Conservation (phyloP, 2,113 vertebrate genomes). For the Ellobius talpinus region DNA sequence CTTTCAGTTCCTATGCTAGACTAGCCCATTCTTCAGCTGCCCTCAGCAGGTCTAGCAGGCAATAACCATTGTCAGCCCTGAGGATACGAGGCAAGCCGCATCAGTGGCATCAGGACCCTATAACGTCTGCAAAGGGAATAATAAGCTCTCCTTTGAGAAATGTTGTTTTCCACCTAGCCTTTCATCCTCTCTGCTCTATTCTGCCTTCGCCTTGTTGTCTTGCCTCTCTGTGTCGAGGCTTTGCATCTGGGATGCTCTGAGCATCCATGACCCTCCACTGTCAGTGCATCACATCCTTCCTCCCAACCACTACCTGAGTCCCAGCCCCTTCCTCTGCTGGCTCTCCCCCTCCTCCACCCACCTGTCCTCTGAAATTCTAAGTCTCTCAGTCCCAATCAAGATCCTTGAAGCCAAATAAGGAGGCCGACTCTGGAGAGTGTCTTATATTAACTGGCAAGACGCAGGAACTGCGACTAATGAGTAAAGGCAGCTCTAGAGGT, state of each 20-base stretch:
- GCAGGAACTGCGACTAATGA: slow-evolving; percentile 65
- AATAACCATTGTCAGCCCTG: slow-evolving; percentile 42
- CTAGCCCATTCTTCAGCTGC: neutral
- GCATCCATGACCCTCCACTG: neutral
- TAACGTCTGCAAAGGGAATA: slow-evolving; percentile 49
- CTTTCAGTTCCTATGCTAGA: slow-evolving; percentile 18
- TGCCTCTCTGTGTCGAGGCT: neutral
- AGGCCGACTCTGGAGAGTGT: slow-evolving; percentile 64
- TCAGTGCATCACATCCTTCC: neutral
- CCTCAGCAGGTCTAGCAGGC: slow-evolving; percentile 10
- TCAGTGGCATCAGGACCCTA: neutral
- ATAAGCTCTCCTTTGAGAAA: slow-evolving; percentile 55
- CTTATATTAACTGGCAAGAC: slow-evolving; percentile 68
- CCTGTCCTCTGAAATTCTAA: slow-evolving; percentile 1
- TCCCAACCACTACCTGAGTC: neutral
- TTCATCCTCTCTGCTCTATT: neutral
- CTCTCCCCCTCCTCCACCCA: neutral
- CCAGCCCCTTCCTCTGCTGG: neutral
- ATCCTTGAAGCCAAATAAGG: slow-evolving; percentile 68
- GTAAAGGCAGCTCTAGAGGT: slow-evolving; percentile 49
- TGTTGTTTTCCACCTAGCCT: neutral
- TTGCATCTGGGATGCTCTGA: neutral
- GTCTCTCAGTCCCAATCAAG: slow-evolving; percentile 57
- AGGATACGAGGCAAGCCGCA: neutral
- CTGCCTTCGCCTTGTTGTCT: neutral